phyloP scores from a whole-genome alignment of 2,113 vertebrate genomes.

The Turnix velox region DNA sequence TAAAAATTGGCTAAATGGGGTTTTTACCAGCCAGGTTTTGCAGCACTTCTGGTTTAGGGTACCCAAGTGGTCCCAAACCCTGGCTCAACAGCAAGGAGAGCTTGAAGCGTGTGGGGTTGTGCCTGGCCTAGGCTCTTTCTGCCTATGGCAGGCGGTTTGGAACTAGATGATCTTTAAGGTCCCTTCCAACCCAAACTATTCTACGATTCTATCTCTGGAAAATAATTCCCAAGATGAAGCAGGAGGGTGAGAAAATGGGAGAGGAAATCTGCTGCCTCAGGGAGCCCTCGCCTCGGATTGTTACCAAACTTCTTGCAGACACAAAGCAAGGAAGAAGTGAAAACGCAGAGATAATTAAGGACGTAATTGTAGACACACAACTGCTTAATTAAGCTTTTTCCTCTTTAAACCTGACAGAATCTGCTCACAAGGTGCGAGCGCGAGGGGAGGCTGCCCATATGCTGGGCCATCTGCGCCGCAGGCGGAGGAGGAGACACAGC shows the following conservation, averaged over 20 bases:
- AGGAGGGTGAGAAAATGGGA: neutral
- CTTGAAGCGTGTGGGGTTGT: fast-evolving
- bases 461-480: constrained; percentile 70
- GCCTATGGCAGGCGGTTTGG: too few species aligned
- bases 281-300: neutral
- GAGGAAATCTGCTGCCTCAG: neutral
- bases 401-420: constrained; percentile 73
- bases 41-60: neutral
- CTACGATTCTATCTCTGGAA: too few species aligned
- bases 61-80: fast-evolving
- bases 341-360: constrained; percentile 72
- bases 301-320: constrained; percentile 60
- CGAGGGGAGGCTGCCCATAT: constrained; percentile 68
- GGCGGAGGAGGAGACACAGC: neutral
- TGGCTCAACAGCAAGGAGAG: fast-evolving
- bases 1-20: neutral
- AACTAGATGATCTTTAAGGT: too few species aligned
- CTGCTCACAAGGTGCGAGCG: constrained; percentile 71
- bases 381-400: constrained; percentile 79
- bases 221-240: neutral
- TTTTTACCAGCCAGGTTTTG: fast-evolving
- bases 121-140: fast-evolving
- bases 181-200: too few species aligned
- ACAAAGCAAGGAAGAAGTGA: constrained; percentile 62
- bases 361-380: constrained; percentile 71